These are phyloP conservation scores for Delphinapterus leucas DNA, from an alignment of 2,113 vertebrate species.

Conservation along the genomic window DNA sequence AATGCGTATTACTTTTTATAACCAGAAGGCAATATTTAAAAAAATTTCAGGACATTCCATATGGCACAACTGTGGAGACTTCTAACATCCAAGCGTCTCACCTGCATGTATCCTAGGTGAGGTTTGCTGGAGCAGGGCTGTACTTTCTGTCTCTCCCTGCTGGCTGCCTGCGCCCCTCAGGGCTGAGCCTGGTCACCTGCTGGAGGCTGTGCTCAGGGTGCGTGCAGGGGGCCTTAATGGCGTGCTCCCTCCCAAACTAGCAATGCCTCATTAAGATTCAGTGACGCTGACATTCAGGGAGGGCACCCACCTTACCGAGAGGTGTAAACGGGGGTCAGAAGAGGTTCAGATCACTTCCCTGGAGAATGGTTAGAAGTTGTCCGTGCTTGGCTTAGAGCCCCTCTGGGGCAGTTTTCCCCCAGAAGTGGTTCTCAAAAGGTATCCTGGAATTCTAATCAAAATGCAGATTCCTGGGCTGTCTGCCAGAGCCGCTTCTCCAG, in stretches of 20 bases:
- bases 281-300: too few species aligned
- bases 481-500: background rate
- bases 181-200: background rate
- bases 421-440: background rate
- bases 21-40: background rate
- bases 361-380: background rate
- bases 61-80: background rate
- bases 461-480: background rate
- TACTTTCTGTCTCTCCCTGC: fast-evolving
- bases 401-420: background rate
- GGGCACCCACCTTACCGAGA: background rate
- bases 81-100: fast-evolving
- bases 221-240: fast-evolving
- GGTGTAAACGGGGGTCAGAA: background rate
- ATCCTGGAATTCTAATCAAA: background rate
- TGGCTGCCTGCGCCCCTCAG: fast-evolving
- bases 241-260: fast-evolving
- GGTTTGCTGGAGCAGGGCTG: fast-evolving
- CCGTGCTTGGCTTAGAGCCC: fast-evolving
- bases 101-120: background rate
- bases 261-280: fast-evolving
- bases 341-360: background rate
- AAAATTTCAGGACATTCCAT: background rate
- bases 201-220: background rate
- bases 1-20: background rate